A percentile compares a stretch with the other conserved stretches of the same genome.
Evolutionary conservation across 1,140 invertebrate genomes (phyloP).

Genomic region (Gonioctena quinquepunctata): DNA sequence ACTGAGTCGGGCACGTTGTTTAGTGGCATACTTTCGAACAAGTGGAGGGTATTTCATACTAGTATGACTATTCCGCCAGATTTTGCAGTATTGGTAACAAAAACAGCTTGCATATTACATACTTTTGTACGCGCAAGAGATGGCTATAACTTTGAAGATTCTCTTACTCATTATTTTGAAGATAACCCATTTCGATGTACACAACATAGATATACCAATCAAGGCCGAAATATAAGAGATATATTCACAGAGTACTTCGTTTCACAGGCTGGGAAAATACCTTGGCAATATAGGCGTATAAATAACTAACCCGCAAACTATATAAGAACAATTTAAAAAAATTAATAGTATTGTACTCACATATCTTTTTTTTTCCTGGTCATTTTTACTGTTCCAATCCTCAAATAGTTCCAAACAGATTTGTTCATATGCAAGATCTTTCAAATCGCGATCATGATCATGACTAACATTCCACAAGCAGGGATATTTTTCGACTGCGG

Average conservation of each 20-base stretch:
- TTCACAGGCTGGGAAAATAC: background rate
- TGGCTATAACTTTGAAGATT: constrained; percentile 18
- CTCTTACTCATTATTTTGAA: constrained; percentile 10
- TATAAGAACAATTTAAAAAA: background rate
- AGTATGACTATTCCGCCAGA: constrained; percentile 9
- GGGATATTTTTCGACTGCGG: background rate
- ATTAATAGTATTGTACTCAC: background rate
- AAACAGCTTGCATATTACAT: constrained; percentile 13
- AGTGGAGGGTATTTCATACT: constrained; percentile 12
- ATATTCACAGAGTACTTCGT: constrained; percentile 12
- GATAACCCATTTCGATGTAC: background rate
- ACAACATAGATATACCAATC: background rate
- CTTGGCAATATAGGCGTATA: constrained; percentile 13
- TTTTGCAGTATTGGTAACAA: constrained; percentile 4
- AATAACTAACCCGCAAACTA: background rate
- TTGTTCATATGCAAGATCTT: constrained; percentile 2
- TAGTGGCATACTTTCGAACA: constrained; percentile 27
- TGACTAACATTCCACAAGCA: background rate
- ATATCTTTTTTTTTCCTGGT: constrained; percentile 5
- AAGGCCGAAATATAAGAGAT: background rate
- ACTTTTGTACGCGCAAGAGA: constrained; percentile 20
- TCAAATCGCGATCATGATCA: constrained; percentile 10
- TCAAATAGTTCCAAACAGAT: background rate
- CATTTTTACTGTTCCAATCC: constrained; percentile 2
- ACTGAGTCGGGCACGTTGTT: constrained; percentile 15